Evolutionary conservation across 2,888 invertebrate species (phyloP).

Genomic region (Tetropium fuscum): DNA sequence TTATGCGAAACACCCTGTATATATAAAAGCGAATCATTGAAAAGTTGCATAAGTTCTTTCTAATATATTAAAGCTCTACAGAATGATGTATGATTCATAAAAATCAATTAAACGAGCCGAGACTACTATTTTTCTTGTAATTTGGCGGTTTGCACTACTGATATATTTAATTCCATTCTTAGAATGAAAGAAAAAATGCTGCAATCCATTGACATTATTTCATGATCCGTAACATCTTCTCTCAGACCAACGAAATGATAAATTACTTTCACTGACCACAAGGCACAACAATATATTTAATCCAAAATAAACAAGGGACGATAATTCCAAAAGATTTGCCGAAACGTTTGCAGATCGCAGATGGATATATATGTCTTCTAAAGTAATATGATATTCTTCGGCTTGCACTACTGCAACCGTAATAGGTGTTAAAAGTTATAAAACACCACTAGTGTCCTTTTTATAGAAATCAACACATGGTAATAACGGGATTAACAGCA

Average conservation of each 20-base stretch:
- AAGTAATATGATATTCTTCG: slow-evolving; percentile 15
- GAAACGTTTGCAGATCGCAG: slow-evolving; percentile 13
- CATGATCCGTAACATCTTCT: background rate
- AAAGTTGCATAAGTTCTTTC: too few relatives aligned
- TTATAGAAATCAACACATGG: slow-evolving; percentile 11
- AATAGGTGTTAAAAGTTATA: slow-evolving; percentile 28
- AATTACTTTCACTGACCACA: background rate
- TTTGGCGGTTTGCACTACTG: too few relatives aligned
- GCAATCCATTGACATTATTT: background rate
- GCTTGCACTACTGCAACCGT: slow-evolving; percentile 3
- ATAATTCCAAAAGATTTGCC: slow-evolving; percentile 4
- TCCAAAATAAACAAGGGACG: slow-evolving; percentile 8
- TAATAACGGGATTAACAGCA: slow-evolving; percentile 17
- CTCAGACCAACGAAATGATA: background rate
- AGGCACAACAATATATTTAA: slow-evolving; percentile 1
- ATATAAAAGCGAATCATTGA: too few relatives aligned
- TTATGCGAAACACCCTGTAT: too few relatives aligned
- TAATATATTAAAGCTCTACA: too few relatives aligned
- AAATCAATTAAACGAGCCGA: too few relatives aligned
- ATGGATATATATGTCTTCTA: slow-evolving; percentile 8
- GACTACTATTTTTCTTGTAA: too few relatives aligned
- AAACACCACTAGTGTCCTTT: slow-evolving; percentile 14
- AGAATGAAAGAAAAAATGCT: too few relatives aligned
- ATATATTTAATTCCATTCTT: too few relatives aligned
- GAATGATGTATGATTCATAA: too few relatives aligned